Percentiles rank a stretch among this genome's conserved stretches.
These are phyloP conservation scores for Ptychobarbus kaznakovi DNA, from an alignment of 2,797 vertebrate genomes.

Conservation along the genomic window DNA sequence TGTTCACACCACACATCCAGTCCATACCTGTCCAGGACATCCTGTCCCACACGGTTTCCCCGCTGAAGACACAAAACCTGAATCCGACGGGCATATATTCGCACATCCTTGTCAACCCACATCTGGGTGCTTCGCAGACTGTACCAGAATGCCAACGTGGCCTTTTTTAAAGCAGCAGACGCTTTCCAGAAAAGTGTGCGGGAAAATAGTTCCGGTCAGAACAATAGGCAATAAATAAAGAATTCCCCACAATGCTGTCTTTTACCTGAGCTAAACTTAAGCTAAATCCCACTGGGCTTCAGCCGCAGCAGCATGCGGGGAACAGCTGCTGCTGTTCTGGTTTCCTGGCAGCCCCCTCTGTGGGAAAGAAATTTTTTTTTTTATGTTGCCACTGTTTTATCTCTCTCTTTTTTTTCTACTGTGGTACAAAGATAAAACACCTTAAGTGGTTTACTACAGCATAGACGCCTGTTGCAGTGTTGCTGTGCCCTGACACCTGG, in stretches of 20 bases:
- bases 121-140: not conserved
- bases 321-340: slow-evolving; percentile 60
- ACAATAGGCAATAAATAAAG: slow-evolving; percentile 54
- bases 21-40: slow-evolving; percentile 59
- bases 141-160: slow-evolving; percentile 20
- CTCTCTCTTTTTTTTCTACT: slow-evolving; percentile 6
- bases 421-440: slow-evolving; percentile 58
- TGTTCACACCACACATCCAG: slow-evolving; percentile 46
- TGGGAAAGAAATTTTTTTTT: slow-evolving; percentile 23
- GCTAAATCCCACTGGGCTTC: slow-evolving; percentile 48
- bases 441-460: slow-evolving; percentile 45
- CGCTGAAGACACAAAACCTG: slow-evolving; percentile 34
- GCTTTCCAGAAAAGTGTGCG: slow-evolving; percentile 16
- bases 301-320: slow-evolving; percentile 40
- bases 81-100: not conserved
- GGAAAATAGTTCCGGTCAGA: slow-evolving; percentile 38
- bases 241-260: slow-evolving; percentile 43
- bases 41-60: slow-evolving; percentile 57
- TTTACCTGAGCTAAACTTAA: slow-evolving; percentile 55
- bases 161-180: slow-evolving; percentile 1
- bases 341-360: slow-evolving; percentile 55
- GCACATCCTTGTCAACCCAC: slow-evolving; percentile 24
- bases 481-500: slow-evolving; percentile 44
- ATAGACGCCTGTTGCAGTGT: slow-evolving; percentile 37
- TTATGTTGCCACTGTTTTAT: slow-evolving; percentile 44